phyloP scores from a whole-genome alignment of 2,113 vertebrate genomes.

The Tapirus terrestris region DNA sequence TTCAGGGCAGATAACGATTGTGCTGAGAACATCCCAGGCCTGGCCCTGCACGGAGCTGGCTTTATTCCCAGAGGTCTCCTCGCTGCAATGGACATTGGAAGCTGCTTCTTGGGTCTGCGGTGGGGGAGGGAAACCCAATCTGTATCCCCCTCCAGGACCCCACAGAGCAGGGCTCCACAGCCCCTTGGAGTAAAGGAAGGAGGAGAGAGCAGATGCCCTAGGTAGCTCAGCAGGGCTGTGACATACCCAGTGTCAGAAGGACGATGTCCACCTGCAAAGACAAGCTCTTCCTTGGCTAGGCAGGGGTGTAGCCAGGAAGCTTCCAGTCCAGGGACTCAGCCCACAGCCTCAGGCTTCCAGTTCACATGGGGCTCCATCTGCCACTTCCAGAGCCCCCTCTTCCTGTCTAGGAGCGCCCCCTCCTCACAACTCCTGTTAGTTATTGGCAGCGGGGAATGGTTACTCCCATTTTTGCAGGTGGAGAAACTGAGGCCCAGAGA shows the following conservation, averaged over 20 bases:
- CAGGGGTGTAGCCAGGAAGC: background rate
- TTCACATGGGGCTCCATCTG: background rate
- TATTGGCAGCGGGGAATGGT: background rate
- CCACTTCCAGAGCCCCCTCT: background rate
- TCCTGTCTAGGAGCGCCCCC: background rate
- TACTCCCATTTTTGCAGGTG: background rate
- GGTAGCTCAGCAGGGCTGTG: background rate
- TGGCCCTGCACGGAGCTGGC: no score
- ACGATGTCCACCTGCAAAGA: accelerated
- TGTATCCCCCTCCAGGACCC: background rate
- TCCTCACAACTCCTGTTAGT: background rate
- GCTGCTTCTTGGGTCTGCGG: background rate
- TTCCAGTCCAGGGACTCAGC: background rate
- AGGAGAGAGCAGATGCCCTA: background rate
- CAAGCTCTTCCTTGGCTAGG: accelerated
- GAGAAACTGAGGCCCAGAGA: background rate
- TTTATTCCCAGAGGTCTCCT: background rate
- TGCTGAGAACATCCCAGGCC: background rate
- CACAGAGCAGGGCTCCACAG: background rate
- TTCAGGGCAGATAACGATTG: background rate
- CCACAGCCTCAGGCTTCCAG: background rate
- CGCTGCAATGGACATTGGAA: background rate
- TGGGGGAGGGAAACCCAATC: background rate
- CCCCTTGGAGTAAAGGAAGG: background rate
- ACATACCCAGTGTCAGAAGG: background rate